Evolutionary conservation across 2,797 vertebrate genomes (phyloP), one percentile per base, ranked within the genome.

Genomic region (Anas bahamensis): DNA sequence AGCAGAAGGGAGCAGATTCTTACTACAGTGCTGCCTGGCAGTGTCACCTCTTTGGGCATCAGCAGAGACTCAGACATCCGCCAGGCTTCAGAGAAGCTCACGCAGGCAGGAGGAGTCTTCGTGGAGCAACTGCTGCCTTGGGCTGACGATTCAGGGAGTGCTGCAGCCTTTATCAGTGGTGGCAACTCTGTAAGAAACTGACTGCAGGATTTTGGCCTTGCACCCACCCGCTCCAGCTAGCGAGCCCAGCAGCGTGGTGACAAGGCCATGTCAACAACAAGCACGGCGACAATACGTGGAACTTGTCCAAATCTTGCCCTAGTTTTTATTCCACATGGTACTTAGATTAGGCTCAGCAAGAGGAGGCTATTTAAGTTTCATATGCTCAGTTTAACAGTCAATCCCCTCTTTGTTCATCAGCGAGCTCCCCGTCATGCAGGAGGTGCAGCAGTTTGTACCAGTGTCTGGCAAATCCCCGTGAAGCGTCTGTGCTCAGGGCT

Each of bases 371-470:
- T 83, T 15, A 35, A 59, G 52, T 53, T 63, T 22, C 1, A 6
- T 17, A 6, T 6, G 24, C 41, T 60, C 9, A 2, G 21, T 69
- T 39, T 56, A 44, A 71, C 35, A 66, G 53, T 29, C 35, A 37
- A 46, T 52, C 29, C 33, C 23, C 46, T 21, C 37, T 66, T 28
- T 13, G 31, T 35, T 52, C 59, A 28, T 17, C 7, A 60, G 57
- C 0, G 3, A 60, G 46, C 4, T 69, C 21, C 17, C 57, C 13
- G 1, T 11, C 1, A 3, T 26, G 48, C 1, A 6, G 57, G 74
- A 50, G 15, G 37, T 14, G 63, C 24, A 24, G 63, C 29, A 10
- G 28, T 19, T n/a, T 6, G 55, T 19, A 21, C 29, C 17, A n/a
- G 55, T 31, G 53, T 31, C 29, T 55, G 31, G 55, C 55, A 56